Evolutionary conservation across 2,113 vertebrate genomes (phyloP).

Genomic region (Dendrocopos noguchii): DNA sequence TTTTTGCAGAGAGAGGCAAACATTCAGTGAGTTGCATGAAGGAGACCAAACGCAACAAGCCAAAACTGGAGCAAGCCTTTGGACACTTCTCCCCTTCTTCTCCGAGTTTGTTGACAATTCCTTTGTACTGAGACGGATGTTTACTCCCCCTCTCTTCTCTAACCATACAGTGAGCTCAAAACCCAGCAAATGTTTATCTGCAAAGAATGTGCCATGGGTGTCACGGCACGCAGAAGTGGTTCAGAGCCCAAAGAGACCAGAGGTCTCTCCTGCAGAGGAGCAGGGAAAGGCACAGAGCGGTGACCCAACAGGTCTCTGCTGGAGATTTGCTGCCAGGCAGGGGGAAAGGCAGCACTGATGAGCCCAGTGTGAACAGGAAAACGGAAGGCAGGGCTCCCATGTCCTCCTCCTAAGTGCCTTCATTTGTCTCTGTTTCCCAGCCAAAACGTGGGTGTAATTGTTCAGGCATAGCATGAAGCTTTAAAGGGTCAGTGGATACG

Average conservation of each 20-base stretch:
- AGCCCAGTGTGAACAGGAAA: background rate
- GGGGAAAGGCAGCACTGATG: background rate
- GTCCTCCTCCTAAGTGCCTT: slow-evolving; percentile 19
- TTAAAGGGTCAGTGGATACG: background rate
- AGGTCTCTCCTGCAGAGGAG: background rate
- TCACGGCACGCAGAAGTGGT: background rate
- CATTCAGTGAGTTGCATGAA: background rate
- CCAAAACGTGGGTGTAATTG: slow-evolving; percentile 55
- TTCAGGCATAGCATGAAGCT: slow-evolving; percentile 39
- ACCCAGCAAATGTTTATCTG: background rate
- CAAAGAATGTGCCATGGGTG: background rate
- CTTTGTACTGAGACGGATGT: background rate
- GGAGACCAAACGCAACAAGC: background rate
- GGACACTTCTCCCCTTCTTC: background rate
- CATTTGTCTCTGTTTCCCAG: slow-evolving; percentile 43
- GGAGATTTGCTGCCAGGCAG: background rate
- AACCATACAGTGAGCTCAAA: background rate
- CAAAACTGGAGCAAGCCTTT: background rate
- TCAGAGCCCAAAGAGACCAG: background rate
- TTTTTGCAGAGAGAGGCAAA: background rate
- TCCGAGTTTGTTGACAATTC: background rate
- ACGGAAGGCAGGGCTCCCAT: slow-evolving; percentile 15
- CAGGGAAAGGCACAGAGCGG: background rate
- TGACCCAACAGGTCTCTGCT: background rate
- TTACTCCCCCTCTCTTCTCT: background rate